Conservation (phyloP, 2,888 invertebrate genomes). For the Heteromurus nitidus region DNA sequence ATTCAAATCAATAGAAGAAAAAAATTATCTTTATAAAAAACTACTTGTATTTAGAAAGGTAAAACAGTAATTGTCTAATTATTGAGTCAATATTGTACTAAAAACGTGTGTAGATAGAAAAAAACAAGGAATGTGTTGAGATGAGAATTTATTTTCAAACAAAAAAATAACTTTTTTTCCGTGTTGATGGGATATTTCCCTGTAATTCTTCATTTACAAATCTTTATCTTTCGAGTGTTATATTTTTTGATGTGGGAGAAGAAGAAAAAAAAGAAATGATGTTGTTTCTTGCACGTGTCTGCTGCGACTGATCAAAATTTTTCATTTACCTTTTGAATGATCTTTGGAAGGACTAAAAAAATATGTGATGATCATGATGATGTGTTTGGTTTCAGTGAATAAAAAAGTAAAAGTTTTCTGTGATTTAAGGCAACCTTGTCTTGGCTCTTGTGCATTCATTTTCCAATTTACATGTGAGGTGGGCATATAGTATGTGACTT, state of each 20-base stretch:
- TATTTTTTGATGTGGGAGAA: too few relatives aligned
- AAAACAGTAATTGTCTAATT: too few relatives aligned
- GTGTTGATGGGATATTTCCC: background rate
- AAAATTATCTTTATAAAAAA: background rate
- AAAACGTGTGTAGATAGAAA: background rate
- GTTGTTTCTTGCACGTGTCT: too few relatives aligned
- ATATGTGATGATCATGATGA: slow-evolving; percentile 60
- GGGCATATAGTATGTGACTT: too few relatives aligned
- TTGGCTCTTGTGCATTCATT: too few relatives aligned
- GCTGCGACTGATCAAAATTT: slow-evolving; percentile 34
- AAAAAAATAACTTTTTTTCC: background rate
- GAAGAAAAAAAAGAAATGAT: too few relatives aligned
- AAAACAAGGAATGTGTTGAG: background rate
- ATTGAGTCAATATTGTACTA: too few relatives aligned
- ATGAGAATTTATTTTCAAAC: background rate
- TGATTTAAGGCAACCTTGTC: slow-evolving; percentile 63
- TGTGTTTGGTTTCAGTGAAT: slow-evolving; percentile 66
- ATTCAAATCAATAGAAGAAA: slow-evolving; percentile 10
- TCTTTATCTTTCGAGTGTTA: too few relatives aligned
- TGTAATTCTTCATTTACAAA: too few relatives aligned
- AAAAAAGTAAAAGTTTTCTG: slow-evolving; percentile 63
- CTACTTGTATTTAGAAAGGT: too few relatives aligned
- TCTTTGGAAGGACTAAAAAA: slow-evolving; percentile 46
- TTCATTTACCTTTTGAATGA: slow-evolving; percentile 47
- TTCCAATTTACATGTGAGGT: too few relatives aligned